Percentiles rank a stretch among this genome's conserved stretches.
These are phyloP conservation scores for Anoplophora glabripennis DNA, from an alignment of 1,140 invertebrate species.

Conservation along the genomic window DNA sequence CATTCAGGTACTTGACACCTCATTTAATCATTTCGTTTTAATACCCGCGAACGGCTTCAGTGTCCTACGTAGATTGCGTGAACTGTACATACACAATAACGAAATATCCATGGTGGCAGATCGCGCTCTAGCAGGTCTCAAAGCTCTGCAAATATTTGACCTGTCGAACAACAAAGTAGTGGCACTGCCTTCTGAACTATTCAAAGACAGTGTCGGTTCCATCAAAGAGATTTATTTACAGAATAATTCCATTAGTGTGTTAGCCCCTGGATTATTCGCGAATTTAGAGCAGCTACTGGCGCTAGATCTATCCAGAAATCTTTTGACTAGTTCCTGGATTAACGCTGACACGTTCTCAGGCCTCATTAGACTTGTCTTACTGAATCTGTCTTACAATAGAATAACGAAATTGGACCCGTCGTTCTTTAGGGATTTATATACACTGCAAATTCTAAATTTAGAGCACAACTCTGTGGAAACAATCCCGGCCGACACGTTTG, in stretches of 20 bases:
- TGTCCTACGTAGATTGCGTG: slow-evolving; percentile 67
- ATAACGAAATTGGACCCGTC: slow-evolving; percentile 76
- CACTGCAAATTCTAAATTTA: slow-evolving; percentile 77
- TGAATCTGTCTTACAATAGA: slow-evolving; percentile 83
- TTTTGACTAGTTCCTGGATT: slow-evolving; percentile 79
- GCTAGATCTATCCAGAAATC: slow-evolving; percentile 84
- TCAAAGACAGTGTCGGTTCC: slow-evolving; percentile 70
- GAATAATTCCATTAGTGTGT: slow-evolving; percentile 81
- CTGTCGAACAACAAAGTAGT: slow-evolving; percentile 85
- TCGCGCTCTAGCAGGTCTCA: slow-evolving; percentile 72
- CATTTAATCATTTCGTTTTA: slow-evolving; percentile 77
- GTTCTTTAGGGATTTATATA: slow-evolving; percentile 77
- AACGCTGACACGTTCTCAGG: slow-evolving; percentile 80
- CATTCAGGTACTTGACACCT: slow-evolving; percentile 79
- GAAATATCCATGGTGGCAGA: slow-evolving; percentile 83
- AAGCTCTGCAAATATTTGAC: slow-evolving; percentile 76
- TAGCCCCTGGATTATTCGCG: slow-evolving; percentile 76
- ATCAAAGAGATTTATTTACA: slow-evolving; percentile 83
- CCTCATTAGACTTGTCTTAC: slow-evolving; percentile 77
- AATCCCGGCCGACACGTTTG: slow-evolving; percentile 76
- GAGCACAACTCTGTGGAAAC: slow-evolving; percentile 76
- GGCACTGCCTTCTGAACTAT: slow-evolving; percentile 78
- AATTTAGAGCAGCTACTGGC: slow-evolving; percentile 81
- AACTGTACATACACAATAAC: slow-evolving; percentile 78
- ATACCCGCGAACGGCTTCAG: slow-evolving; percentile 78